phyloP scores from a whole-genome alignment of 2,888 invertebrate genomes.

The Lissonota sp. region DNA sequence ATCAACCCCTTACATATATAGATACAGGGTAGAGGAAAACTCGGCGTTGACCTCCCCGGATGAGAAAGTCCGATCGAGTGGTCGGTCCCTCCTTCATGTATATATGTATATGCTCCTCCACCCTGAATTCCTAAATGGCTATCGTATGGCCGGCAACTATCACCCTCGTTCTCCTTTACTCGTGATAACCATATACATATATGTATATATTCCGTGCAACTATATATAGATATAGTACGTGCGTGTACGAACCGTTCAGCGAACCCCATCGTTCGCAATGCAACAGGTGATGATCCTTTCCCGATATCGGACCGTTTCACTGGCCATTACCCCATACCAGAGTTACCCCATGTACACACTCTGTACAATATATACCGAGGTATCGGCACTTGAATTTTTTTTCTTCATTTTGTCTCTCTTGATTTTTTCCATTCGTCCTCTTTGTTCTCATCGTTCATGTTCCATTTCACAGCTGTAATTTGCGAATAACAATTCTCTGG shows the following conservation, averaged over 20 bases:
- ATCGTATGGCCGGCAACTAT: conserved; percentile 76
- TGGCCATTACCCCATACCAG: conserved; percentile 64
- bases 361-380: conserved; percentile 36
- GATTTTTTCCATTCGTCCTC: conserved; percentile 18
- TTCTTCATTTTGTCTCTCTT: conserved; percentile 46
- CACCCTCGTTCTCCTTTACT: conserved; percentile 75
- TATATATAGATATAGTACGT: neutral
- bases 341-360: conserved; percentile 47
- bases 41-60: conserved; percentile 34
- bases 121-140: conserved; percentile 81
- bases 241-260: conserved; percentile 46
- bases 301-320: conserved; percentile 80
- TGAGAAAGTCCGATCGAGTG: conserved; percentile 55
- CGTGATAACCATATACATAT: conserved; percentile 50
- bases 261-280: conserved; percentile 82
- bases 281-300: conserved; percentile 83
- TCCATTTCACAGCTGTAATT: conserved; percentile 21
- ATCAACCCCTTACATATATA: conserved; percentile 57
- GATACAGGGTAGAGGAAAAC: conserved; percentile 54
- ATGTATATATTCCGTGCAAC: neutral
- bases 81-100: conserved; percentile 77
- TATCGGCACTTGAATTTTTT: conserved; percentile 63
- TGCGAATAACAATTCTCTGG: conserved; percentile 36
- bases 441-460: conserved; percentile 34
- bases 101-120: conserved; percentile 71